Base-by-base conservation (phyloP, 1,140 invertebrate genomes). In the Triops cancriformis region DNA sequence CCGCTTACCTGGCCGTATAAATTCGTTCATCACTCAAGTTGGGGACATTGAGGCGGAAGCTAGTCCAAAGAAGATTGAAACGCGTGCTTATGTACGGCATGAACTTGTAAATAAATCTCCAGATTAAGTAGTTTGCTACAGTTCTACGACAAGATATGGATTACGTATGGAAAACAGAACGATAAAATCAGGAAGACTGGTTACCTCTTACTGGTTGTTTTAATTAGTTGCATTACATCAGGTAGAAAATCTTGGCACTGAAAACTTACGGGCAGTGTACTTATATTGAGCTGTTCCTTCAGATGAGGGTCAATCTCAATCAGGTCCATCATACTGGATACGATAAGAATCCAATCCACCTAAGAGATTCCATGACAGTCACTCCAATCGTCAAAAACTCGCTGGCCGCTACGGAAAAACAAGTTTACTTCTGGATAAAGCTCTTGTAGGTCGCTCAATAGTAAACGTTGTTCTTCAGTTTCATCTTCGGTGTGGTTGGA, bases 51-150 rank as follows among this genome's bases (percentile, higher is more conserved):
- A 76, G 82, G 73, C 83, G 81, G 79, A 86, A 86, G 75, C 85
- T 84, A 73, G 84, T 82, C 81, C 83, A 85, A 11, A 85, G 80
- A n/a, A 84, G 83, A 64, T 85, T 82, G 79, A 88, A 88, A 76
- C 85, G 83, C 42, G 85, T 83, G 1, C 87, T 86, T 73, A 89
- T 82, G 80, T 87, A 88, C 1, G 84, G 85, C 77, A 88, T 83
- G 77, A 87, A 84, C 73, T 86, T 85, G 79, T 86, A 86, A 41
- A 89, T 83, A 77, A 88, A 86, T 23, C 87, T 75, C 88, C 88
- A 89, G 18, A 88, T 82, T 23, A 89, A 77, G 79, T 89, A 89
- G 80, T 89, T 88, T 10, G 85, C 83, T 0, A 88, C 81, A 0
- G 85, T 86, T 81, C 85, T 85, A 77, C 9, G 76, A 79, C 75